Percentiles rank a stretch among this genome's conserved stretches.
Conservation (phyloP, 2,797 vertebrate species). For the Bradypus variegatus region DNA sequence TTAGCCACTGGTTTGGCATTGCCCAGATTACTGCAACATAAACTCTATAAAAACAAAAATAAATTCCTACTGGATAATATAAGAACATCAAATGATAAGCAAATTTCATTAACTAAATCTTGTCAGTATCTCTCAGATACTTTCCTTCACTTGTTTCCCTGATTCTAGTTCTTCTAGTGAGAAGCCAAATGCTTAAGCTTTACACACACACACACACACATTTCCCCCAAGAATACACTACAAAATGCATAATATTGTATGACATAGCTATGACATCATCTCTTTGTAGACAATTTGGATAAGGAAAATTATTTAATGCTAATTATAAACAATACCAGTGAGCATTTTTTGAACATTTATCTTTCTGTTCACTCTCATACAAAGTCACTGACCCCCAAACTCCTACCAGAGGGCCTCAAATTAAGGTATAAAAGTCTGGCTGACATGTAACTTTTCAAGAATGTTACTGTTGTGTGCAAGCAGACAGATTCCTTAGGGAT, state of each 20-base stretch:
- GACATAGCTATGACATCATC: background rate
- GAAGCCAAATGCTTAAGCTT: background rate
- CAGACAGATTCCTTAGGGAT: background rate
- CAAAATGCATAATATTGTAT: background rate
- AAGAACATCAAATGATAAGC: slow-evolving; percentile 14
- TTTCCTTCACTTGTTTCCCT: background rate
- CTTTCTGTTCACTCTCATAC: background rate
- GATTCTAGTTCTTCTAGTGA: background rate
- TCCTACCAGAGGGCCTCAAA: background rate
- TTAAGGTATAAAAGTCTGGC: background rate
- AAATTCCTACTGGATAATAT: slow-evolving; percentile 2
- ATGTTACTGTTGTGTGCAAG: background rate
- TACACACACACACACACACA: slow-evolving; percentile 1
- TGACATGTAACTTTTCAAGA: slow-evolving; percentile 33
- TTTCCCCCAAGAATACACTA: slow-evolving; percentile 15
- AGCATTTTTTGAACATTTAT: slow-evolving; percentile 22
- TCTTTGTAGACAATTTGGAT: slow-evolving; percentile 12
- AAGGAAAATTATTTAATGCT: background rate
- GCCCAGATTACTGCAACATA: slow-evolving; percentile 21
- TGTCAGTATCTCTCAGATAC: slow-evolving; percentile 1
- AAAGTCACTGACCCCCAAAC: background rate
- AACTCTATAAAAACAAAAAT: background rate
- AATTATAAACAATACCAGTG: background rate
- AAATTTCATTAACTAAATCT: slow-evolving; percentile 3
- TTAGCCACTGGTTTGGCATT: background rate